Evolutionary conservation across 2,797 vertebrate genomes (phyloP).

Genomic region (Enteromius trimaculatus): DNA sequence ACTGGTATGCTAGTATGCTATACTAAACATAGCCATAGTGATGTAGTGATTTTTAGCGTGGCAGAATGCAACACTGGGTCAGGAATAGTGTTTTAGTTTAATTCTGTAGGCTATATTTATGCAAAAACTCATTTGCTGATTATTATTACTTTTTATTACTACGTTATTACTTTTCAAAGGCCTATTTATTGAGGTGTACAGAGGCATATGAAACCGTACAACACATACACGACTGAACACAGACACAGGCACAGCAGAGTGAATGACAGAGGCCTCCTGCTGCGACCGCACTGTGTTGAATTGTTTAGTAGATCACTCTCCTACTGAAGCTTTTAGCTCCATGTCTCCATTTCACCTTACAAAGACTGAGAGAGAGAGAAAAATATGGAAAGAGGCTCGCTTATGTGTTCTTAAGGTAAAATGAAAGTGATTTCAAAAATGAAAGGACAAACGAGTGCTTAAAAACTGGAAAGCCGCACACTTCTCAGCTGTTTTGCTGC

Average conservation of each 20-base stretch:
- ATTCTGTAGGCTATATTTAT: background rate
- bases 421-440: slow-evolving; percentile 30
- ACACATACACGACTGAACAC: slow-evolving; percentile 3
- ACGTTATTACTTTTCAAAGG: slow-evolving; percentile 9
- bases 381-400: slow-evolving; percentile 17
- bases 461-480: slow-evolving; percentile 4
- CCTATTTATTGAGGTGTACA: slow-evolving; percentile 40
- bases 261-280: slow-evolving; percentile 54
- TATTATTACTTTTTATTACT: background rate
- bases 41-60: background rate
- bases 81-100: slow-evolving; percentile 3
- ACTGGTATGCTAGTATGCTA: background rate
- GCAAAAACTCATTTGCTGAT: slow-evolving; percentile 13
- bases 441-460: slow-evolving; percentile 18
- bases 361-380: slow-evolving; percentile 39
- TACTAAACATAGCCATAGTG: slow-evolving; percentile 7
- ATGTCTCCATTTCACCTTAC: slow-evolving; percentile 60
- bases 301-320: slow-evolving; percentile 64
- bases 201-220: slow-evolving; percentile 27
- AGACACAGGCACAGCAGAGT: slow-evolving; percentile 27
- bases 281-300: slow-evolving; percentile 61
- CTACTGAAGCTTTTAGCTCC: slow-evolving; percentile 63
- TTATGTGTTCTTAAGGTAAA: slow-evolving; percentile 38
- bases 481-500: background rate
- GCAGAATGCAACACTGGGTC: background rate